A percentile compares a stretch with the other conserved stretches of the same genome.
These are phyloP conservation scores for Catharus minimus DNA, from an alignment of 2,113 vertebrate genomes.

Conservation along the genomic window DNA sequence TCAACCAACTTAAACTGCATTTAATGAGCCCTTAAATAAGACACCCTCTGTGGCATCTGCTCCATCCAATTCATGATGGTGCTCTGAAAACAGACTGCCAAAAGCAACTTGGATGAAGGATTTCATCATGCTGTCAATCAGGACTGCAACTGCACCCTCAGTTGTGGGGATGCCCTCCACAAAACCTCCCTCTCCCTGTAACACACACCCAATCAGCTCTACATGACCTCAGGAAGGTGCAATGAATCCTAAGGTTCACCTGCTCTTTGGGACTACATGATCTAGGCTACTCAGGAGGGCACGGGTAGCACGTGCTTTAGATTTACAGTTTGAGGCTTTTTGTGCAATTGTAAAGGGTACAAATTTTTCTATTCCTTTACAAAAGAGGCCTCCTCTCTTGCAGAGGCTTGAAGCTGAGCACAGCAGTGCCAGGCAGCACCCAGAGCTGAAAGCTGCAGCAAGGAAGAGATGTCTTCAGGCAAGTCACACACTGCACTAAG, in stretches of 20 bases:
- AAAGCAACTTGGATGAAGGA: background rate
- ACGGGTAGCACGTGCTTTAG: rapidly evolving
- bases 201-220: background rate
- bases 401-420: background rate
- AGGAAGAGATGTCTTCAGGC: background rate
- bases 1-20: background rate
- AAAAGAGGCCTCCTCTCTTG: background rate
- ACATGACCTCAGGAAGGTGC: background rate
- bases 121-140: background rate
- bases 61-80: background rate
- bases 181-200: background rate
- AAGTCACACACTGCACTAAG: background rate
- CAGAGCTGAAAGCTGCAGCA: background rate
- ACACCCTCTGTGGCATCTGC: background rate
- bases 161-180: background rate
- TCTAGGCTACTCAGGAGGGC: background rate
- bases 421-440: background rate
- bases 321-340: background rate
- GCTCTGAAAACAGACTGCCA: background rate
- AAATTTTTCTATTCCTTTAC: background rate
- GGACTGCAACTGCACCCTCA: background rate
- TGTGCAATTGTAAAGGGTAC: background rate
- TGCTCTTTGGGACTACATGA: background rate
- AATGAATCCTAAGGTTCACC: background rate
- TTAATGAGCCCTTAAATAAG: background rate